These are phyloP conservation scores for Octonoba sinensis DNA, from an alignment of 2,888 invertebrate species.

Conservation along the genomic window DNA sequence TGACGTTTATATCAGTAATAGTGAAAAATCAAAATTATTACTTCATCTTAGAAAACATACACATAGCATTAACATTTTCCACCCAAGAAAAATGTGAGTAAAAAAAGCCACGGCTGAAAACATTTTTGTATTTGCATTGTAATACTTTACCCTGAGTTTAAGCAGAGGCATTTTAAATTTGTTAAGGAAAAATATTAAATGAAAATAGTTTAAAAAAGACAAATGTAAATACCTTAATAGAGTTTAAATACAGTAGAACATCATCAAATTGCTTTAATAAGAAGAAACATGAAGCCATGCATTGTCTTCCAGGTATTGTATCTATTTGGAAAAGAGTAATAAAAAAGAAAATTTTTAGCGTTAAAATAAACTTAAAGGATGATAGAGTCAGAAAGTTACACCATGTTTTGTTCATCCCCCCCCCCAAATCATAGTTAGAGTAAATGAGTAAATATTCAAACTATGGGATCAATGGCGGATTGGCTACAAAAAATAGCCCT, in stretches of 20 bases:
- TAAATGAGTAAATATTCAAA: too few relatives aligned
- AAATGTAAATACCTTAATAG: conserved; percentile 79
- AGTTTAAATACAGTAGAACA: conserved; percentile 94
- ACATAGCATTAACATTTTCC: too few relatives aligned
- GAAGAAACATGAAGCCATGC: conserved; percentile 98
- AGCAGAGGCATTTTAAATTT: not conserved
- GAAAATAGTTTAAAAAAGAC: not conserved
- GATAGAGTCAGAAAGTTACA: not conserved
- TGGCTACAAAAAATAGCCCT: too few relatives aligned
- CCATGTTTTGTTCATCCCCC: not conserved
- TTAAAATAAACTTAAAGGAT: not conserved
- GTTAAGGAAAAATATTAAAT: not conserved
- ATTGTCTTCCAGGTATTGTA: conserved; percentile 92
- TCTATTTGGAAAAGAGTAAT: conserved; percentile 74
- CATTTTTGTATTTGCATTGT: too few relatives aligned
- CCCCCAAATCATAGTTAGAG: too few relatives aligned
- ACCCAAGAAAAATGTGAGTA: too few relatives aligned
- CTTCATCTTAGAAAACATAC: too few relatives aligned
- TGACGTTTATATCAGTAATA: too few relatives aligned
- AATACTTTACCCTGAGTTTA: too few relatives aligned
- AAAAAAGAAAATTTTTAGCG: not conserved
- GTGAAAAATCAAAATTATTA: too few relatives aligned
- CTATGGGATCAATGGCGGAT: too few relatives aligned
- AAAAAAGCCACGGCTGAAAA: too few relatives aligned
- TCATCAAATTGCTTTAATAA: conserved; percentile 95